A percentile compares a stretch with the other conserved stretches of the same genome.
phyloP scores from a whole-genome alignment of 2,888 invertebrate species.

The Neoscelio sp. region DNA sequence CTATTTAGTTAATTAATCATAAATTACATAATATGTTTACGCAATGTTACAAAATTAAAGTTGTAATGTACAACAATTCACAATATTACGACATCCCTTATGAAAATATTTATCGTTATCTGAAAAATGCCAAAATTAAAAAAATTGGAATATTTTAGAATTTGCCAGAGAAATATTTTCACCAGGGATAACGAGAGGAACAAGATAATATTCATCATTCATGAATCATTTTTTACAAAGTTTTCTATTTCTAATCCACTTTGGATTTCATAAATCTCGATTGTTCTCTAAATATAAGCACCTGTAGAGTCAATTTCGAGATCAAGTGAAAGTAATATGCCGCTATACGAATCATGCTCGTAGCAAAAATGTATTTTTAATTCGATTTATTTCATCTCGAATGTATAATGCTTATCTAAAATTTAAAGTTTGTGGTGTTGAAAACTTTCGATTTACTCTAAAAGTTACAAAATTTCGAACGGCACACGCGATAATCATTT shows the following conservation, averaged over 20 bases:
- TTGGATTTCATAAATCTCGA: conserved; percentile 16
- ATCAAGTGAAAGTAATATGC: conserved; percentile 21
- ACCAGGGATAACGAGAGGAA: no score
- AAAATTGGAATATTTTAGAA: no score
- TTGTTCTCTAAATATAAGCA: conserved; percentile 24
- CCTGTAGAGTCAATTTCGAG: conserved; percentile 30
- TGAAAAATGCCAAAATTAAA: no score
- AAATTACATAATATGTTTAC: neutral
- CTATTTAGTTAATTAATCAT: no score
- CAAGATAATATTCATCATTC: conserved; percentile 39
- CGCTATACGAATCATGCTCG: neutral
- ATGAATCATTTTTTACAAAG: conserved; percentile 25
- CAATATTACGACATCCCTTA: conserved; percentile 9
- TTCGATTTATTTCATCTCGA: no score
- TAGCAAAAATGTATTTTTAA: no score
- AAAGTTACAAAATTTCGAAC: neutral
- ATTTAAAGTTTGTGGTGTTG: no score
- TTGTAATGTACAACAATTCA: conserved; percentile 23
- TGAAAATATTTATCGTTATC: neutral
- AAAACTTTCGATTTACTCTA: neutral
- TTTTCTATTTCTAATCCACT: conserved; percentile 36
- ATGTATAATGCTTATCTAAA: no score
- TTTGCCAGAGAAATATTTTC: no score
- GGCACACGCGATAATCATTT: no score
- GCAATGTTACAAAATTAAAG: neutral